These are phyloP conservation scores for Oryzias celebensis DNA, from an alignment of 2,113 vertebrate genomes.

Conservation along the genomic window DNA sequence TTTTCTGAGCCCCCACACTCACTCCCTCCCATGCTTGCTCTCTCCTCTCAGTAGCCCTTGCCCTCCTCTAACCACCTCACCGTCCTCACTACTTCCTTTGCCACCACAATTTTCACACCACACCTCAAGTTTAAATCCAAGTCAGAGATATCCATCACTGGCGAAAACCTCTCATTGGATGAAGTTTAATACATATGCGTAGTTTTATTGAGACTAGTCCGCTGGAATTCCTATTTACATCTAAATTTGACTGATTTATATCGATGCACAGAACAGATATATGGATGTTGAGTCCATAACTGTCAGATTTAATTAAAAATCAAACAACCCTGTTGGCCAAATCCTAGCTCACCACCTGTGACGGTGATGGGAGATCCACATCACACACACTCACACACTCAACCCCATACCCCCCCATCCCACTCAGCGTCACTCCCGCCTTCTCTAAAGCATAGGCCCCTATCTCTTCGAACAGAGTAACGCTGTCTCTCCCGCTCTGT, in stretches of 20 bases:
- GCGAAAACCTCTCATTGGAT: constrained; percentile 7
- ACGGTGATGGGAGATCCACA: constrained; percentile 68
- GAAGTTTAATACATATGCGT: background rate
- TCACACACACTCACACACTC: constrained; percentile 60
- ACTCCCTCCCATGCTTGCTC: constrained; percentile 33
- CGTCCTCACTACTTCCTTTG: constrained; percentile 44
- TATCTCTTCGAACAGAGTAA: constrained; percentile 78
- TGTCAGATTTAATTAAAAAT: constrained; percentile 28
- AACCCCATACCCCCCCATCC: constrained; percentile 42
- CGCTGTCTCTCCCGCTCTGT: constrained; percentile 76
- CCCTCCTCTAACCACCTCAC: constrained; percentile 50
- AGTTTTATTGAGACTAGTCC: no score
- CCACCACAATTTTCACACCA: constrained; percentile 47
- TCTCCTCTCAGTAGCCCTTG: constrained; percentile 62
- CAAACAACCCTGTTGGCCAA: constrained; percentile 7
- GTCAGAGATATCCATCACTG: constrained; percentile 24
- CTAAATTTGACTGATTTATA: background rate
- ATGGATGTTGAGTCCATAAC: background rate
- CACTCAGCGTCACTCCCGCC: constrained; percentile 34
- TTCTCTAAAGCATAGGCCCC: constrained; percentile 63
- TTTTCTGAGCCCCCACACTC: constrained; percentile 67
- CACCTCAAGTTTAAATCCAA: constrained; percentile 30
- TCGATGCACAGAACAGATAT: background rate
- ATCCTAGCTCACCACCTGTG: constrained; percentile 56
- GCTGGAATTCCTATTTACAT: no score